phyloP scores from a whole-genome alignment of 1,140 invertebrate species.

The Himalopsyche phryganea region DNA sequence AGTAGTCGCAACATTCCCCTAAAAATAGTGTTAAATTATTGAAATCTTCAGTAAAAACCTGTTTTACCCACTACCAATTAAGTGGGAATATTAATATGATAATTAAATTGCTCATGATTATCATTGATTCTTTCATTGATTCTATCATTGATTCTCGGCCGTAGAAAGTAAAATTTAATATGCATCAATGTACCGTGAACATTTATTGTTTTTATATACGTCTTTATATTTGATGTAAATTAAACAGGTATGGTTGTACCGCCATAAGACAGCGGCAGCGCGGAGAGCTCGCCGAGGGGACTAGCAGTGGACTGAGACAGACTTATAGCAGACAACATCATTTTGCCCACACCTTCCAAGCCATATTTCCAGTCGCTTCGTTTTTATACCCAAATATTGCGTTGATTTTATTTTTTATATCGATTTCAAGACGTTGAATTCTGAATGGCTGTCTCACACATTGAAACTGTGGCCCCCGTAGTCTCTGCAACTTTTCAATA shows the following conservation, averaged over 20 bases:
- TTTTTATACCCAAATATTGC: neutral
- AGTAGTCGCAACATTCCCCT: no score
- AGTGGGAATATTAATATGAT: no score
- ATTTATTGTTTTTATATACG: no score
- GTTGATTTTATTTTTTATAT: slow-evolving; percentile 6
- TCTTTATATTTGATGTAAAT: no score
- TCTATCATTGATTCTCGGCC: no score
- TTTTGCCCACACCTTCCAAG: slow-evolving; percentile 17
- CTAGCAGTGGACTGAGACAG: slow-evolving; percentile 59
- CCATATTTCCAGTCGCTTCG: neutral
- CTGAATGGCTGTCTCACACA: slow-evolving; percentile 33
- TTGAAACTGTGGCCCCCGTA: slow-evolving; percentile 20
- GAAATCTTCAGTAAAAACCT: no score
- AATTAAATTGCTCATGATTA: no score
- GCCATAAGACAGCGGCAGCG: slow-evolving; percentile 58
- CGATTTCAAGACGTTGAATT: slow-evolving; percentile 26
- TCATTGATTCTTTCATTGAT: no score
- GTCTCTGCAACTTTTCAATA: neutral
- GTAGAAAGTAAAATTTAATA: no score
- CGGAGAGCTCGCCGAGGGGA: slow-evolving; percentile 58
- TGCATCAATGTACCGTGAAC: no score
- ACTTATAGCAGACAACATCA: slow-evolving; percentile 47
- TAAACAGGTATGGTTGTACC: slow-evolving; percentile 66
- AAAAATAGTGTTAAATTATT: no score
- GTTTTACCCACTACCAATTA: no score